Percentiles rank a stretch among this genome's conserved stretches.
Conservation (phyloP, 2,888 invertebrate genomes). For the Thysanoteuthis rhombus region DNA sequence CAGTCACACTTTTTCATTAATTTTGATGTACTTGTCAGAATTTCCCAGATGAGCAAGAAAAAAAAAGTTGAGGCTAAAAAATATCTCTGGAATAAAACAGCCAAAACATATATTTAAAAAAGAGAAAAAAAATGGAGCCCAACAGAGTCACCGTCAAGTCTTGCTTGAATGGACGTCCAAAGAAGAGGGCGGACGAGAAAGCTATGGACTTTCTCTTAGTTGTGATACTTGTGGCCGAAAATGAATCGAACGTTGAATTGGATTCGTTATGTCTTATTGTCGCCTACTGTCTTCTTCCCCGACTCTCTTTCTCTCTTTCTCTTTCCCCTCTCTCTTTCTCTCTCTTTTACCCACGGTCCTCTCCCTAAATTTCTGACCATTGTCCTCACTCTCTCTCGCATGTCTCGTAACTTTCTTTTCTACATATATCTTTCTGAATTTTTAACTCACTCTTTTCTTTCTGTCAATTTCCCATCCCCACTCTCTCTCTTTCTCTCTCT, state of each 20-base stretch:
- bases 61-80: background rate
- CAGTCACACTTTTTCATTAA: slow-evolving; percentile 27
- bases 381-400: no score
- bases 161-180: background rate
- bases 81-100: background rate
- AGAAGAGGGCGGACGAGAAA: background rate
- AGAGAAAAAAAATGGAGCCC: background rate
- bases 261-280: slow-evolving; percentile 12
- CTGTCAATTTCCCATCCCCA: no score
- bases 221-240: background rate
- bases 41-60: background rate
- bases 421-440: no score
- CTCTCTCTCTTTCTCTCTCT: no score
- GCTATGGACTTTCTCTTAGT: background rate
- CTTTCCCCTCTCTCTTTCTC: no score
- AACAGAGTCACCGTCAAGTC: background rate
- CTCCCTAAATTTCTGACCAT: no score
- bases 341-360: background rate
- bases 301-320: background rate
- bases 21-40: slow-evolving; percentile 29
- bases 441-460: no score
- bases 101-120: background rate
- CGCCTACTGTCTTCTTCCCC: background rate
- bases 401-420: no score
- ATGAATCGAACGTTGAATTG: background rate